Evolutionary conservation across 2,113 vertebrate genomes (phyloP), one percentile per base, ranked within the genome.

Genomic region (Indicator maculatus): DNA sequence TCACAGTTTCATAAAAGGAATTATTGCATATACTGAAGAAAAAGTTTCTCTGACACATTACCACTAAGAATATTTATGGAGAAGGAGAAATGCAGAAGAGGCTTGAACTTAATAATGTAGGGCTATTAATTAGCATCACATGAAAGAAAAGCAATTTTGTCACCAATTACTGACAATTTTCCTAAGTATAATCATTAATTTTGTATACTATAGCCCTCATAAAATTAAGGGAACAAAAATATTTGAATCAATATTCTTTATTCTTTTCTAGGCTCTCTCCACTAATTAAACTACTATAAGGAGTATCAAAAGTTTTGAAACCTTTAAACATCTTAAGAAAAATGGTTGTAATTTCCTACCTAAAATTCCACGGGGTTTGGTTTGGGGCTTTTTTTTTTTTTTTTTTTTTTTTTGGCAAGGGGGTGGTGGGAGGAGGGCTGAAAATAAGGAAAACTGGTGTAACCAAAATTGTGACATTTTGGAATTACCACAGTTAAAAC

Each of bases 81-180:
- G 67, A 93, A 96, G 44, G 70, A 93, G 86, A 96, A 96, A 95
- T 47, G 78, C 76, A 95, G 66, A 95, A 89, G 75, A 86, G 20
- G 31, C 38, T 85, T 93, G 80, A 83, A 91, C 93, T 96, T 96
- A 93, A 95, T 96, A 97, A 73, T 71, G 74, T 74, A 91, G 78
- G 60, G 86, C 58, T 86, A 96, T 97, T 97, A 97, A 98, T 97
- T 97, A 97, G 84, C 88, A 95, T 95, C 90, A 97, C 95, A 95
- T 83, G 96, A 98, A 97, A 96, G 97, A 94, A 97, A 98, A 98
- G 97, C 95, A 96, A 96, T 98, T 98, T 95, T 97, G 95, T 97
- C 93, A 97, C 91, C 96, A 97, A 97, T 98, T 97, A 98, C 96
- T 96, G 96, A 95, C 96, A 98, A 98, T 97, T 97, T 98, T 93